These are phyloP conservation scores for Lamellibrachia satsuma DNA, from an alignment of 2,888 invertebrate genomes.

Conservation along the genomic window DNA sequence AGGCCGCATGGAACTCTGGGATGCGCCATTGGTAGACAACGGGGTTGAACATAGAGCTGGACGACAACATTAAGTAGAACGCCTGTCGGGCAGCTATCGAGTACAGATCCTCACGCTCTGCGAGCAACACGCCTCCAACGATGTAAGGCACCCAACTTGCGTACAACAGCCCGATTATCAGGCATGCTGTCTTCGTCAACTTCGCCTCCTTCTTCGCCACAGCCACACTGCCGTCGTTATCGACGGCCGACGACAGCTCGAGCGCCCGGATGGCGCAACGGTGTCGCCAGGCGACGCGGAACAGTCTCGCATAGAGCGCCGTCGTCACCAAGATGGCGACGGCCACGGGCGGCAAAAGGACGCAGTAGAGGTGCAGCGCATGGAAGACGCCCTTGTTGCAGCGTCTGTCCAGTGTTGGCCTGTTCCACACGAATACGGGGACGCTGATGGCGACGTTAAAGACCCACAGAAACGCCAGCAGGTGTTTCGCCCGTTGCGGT, in stretches of 20 bases:
- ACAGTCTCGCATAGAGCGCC: neutral
- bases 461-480: neutral
- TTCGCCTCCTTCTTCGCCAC: neutral
- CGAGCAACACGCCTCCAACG: neutral
- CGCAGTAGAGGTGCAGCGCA: neutral
- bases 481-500: neutral
- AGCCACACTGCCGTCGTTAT: neutral
- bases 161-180: neutral
- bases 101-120: neutral
- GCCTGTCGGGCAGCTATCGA: neutral
- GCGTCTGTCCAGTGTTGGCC: neutral
- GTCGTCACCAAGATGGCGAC: conserved; percentile 10
- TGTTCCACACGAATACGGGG: neutral
- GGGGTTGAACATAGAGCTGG: neutral
- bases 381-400: neutral
- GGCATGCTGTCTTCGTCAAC: neutral
- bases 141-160: neutral
- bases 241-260: neutral
- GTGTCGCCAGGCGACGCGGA: neutral
- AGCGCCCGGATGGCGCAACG: conserved; percentile 2
- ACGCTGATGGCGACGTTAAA: neutral
- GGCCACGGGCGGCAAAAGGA: neutral
- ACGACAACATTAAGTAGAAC: neutral
- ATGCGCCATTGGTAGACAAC: neutral
- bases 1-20: neutral